Evolutionary conservation across 2,113 vertebrate species (phyloP).

Genomic region (Apaloderma vittatum): DNA sequence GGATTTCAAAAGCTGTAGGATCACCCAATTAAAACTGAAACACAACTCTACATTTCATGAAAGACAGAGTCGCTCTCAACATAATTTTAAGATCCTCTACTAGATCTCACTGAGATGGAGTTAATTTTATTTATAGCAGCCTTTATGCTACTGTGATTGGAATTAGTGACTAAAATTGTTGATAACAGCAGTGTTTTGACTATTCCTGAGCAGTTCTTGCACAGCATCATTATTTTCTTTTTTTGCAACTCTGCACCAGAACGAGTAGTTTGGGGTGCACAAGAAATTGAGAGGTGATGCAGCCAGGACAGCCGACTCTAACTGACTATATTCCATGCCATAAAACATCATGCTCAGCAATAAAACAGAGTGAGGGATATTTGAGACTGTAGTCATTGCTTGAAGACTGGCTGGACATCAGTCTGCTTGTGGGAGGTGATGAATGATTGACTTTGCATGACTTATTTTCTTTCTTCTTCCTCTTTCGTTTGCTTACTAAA

Average conservation of each 20-base stretch:
- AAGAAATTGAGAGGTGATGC: not conserved
- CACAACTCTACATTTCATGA: not conserved
- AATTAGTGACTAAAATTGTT: not conserved
- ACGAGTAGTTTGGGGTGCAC: not conserved
- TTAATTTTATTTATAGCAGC: not conserved
- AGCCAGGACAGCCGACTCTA: not conserved
- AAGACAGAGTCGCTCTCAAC: not conserved
- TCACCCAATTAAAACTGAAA: not conserved
- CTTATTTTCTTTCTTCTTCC: not conserved
- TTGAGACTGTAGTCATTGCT: not conserved
- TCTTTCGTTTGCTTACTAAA: not conserved
- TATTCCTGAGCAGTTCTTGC: not conserved
- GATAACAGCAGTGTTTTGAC: not conserved
- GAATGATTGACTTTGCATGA: not conserved
- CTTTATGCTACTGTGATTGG: not conserved
- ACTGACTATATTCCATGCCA: not conserved
- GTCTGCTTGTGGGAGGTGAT: not conserved
- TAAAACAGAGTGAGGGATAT: rapidly evolving
- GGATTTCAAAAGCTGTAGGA: not conserved
- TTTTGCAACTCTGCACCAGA: not conserved
- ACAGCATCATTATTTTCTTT: not conserved
- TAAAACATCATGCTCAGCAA: not conserved
- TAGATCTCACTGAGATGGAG: not conserved
- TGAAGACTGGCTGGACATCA: not conserved
- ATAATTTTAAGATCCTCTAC: not conserved